These are phyloP conservation scores for Pristionchus arcanus DNA, from an alignment of 2,888 invertebrate genomes.

Conservation along the genomic window DNA sequence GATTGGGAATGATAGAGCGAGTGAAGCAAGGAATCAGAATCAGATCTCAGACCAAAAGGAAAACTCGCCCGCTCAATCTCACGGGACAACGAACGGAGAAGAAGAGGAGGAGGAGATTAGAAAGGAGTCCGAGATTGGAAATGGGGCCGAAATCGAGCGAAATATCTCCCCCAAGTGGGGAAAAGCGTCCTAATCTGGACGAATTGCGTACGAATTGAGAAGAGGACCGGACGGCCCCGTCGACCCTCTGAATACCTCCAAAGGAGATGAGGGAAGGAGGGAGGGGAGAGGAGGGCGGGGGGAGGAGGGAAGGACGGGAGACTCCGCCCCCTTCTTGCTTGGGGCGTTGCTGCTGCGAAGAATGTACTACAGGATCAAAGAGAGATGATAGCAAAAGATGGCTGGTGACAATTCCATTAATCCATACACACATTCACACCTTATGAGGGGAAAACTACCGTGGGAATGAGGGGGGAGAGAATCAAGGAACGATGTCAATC, in stretches of 20 bases:
- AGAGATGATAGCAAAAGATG: not conserved
- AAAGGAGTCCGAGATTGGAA: slow-evolving; percentile 32
- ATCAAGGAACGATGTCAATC: not conserved
- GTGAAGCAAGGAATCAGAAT: not conserved
- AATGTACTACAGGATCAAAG: not conserved
- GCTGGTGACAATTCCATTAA: not conserved
- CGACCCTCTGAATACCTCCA: slow-evolving; percentile 56
- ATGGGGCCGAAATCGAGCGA: not conserved
- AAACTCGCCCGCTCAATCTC: not conserved
- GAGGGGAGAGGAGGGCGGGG: slow-evolving; percentile 37
- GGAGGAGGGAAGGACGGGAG: not conserved
- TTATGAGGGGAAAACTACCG: not conserved
- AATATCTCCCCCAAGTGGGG: slow-evolving; percentile 43
- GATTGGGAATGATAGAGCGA: too few species aligned
- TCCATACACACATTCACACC: not conserved
- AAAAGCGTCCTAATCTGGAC: slow-evolving; percentile 56
- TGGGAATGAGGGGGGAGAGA: not conserved
- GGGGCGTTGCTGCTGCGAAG: not conserved
- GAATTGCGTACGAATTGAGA: slow-evolving; percentile 57
- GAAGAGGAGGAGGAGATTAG: slow-evolving; percentile 60
- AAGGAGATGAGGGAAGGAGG: slow-evolving; percentile 56
- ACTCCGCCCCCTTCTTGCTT: not conserved
- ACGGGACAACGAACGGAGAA: slow-evolving; percentile 34
- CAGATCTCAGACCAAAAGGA: not conserved
- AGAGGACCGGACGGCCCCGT: not conserved